These are phyloP conservation scores for Danio jaintianensis DNA, from an alignment of 2,797 vertebrate species.

Conservation along the genomic window DNA sequence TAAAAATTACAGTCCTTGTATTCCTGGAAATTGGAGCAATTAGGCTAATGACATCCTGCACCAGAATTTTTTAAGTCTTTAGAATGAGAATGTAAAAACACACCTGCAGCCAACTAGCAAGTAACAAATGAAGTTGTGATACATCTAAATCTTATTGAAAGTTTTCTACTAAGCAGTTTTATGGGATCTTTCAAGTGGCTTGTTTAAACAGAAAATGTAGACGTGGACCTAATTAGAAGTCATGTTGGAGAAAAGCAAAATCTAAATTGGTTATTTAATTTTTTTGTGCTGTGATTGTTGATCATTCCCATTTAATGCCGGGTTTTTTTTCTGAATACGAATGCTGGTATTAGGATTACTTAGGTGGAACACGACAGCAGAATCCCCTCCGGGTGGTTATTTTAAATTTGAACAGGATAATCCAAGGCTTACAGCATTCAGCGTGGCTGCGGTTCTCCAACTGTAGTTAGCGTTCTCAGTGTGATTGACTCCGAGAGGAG, in stretches of 20 bases:
- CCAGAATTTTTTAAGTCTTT: not conserved
- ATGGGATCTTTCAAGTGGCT: not conserved
- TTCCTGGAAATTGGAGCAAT: slow-evolving; percentile 11
- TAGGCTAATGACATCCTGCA: not conserved
- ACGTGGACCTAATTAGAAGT: not conserved
- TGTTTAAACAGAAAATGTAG: not conserved
- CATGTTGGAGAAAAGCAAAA: not conserved
- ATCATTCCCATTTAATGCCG: not conserved
- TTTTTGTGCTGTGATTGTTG: not conserved
- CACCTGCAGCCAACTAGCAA: not conserved
- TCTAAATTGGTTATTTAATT: not conserved
- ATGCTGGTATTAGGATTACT: slow-evolving; percentile 22
- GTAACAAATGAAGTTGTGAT: not conserved
- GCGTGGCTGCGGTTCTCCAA: slow-evolving; percentile 6
- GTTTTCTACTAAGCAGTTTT: too few relatives aligned
- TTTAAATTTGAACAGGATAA: slow-evolving; percentile 42
- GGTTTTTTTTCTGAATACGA: not conserved
- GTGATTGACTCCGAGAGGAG: slow-evolving; percentile 34
- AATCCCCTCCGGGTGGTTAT: slow-evolving; percentile 37
- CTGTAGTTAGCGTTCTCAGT: slow-evolving; percentile 11
- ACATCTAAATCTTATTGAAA: not conserved
- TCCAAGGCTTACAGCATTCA: slow-evolving; percentile 38
- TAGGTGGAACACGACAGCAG: slow-evolving; percentile 5
- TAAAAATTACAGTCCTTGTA: not conserved
- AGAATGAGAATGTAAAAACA: not conserved